Percentiles rank a stretch among this genome's conserved stretches.
Conservation (phyloP, 1,140 invertebrate genomes). For the Bombus impatiens region DNA sequence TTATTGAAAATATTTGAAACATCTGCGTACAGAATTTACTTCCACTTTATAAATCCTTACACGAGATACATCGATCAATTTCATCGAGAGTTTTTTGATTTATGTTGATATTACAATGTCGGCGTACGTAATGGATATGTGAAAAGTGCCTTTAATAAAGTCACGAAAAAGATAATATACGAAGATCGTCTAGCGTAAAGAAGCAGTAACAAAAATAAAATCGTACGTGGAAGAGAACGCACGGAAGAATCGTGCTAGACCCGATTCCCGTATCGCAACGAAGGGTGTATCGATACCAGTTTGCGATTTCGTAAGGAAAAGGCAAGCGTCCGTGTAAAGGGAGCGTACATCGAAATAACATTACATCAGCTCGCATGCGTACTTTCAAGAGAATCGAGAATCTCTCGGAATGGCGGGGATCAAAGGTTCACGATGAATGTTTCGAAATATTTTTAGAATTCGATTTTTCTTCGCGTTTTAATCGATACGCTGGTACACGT, state of each 20-base stretch:
- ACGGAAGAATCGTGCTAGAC: neutral
- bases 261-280: conserved; percentile 17
- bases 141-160: no score
- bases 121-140: no score
- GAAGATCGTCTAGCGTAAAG: neutral
- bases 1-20: neutral
- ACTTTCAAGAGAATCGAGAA: neutral
- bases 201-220: neutral
- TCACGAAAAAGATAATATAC: no score
- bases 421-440: conserved; percentile 13
- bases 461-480: neutral
- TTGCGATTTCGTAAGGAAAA: conserved; percentile 46
- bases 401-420: neutral
- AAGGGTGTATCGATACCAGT: conserved; percentile 41
- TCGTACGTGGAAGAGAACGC: neutral
- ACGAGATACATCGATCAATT: neutral
- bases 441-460: conserved; percentile 42
- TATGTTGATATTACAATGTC: no score
- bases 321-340: conserved; percentile 3
- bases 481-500: neutral
- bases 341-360: conserved; percentile 17
- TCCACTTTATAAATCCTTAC: no score
- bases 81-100: neutral
- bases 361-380: conserved; percentile 20
- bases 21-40: neutral